Evolutionary conservation across 2,113 vertebrate genomes (phyloP).

Genomic region (Prionailurus viverrinus): DNA sequence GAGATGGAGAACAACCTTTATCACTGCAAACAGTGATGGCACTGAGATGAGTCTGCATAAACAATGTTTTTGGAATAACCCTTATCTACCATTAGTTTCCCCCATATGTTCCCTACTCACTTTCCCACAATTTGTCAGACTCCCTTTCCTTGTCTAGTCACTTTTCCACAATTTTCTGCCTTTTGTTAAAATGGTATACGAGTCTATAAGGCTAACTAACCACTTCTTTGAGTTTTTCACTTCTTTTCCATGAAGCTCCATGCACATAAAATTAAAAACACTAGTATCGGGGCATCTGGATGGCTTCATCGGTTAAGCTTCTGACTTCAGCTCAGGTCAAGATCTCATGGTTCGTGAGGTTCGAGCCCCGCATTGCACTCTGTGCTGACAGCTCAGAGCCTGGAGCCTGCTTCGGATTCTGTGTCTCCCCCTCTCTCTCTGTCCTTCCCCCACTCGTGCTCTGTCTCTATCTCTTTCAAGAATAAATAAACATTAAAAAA

Average conservation of each 20-base stretch:
- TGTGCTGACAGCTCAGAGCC: no score
- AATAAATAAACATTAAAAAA: no score
- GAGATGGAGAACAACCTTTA: neutral
- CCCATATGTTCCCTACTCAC: neutral
- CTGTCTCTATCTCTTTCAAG: no score
- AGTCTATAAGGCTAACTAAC: neutral
- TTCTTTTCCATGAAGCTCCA: neutral
- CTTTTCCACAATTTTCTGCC: neutral
- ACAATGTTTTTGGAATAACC: neutral
- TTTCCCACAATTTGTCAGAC: neutral
- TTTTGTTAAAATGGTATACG: slow-evolving; percentile 30
- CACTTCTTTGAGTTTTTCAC: neutral
- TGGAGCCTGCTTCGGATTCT: no score
- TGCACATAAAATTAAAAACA: neutral
- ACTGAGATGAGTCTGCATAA: neutral
- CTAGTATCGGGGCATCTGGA: neutral
- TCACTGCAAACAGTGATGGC: neutral
- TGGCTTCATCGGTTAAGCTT: no score
- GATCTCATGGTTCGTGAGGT: no score
- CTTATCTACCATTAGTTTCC: neutral
- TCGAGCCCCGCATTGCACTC: no score
- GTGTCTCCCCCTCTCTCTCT: no score
- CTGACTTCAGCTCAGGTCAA: no score
- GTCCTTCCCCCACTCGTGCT: no score
- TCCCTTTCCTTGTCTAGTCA: neutral